These are phyloP conservation scores for Microtus ochrogaster DNA, from an alignment of 2,113 vertebrate genomes.

Conservation along the genomic window DNA sequence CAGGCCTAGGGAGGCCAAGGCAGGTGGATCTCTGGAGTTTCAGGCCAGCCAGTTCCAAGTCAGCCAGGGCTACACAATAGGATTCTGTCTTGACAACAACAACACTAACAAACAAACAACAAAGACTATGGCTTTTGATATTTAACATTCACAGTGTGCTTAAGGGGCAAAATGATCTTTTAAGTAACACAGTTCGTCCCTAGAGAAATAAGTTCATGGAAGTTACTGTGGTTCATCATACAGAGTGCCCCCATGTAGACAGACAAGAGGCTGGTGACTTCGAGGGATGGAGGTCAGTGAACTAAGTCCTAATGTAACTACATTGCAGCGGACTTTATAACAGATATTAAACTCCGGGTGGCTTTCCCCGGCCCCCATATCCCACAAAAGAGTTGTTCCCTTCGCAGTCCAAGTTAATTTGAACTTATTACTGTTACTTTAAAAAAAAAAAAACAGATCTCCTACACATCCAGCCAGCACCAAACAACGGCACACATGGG, in stretches of 20 bases:
- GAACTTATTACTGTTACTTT: neutral
- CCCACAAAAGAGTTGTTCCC: neutral
- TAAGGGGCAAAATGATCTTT: neutral
- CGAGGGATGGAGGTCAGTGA: neutral
- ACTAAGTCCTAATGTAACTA: neutral
- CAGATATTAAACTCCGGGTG: neutral
- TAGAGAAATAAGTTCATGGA: neutral
- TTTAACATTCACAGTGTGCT: neutral
- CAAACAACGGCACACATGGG: slow-evolving; percentile 97
- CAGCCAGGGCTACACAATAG: neutral
- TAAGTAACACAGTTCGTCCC: neutral
- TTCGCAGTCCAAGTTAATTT: slow-evolving; percentile 57
- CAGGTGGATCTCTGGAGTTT: neutral
- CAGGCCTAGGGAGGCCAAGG: neutral
- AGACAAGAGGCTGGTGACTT: neutral
- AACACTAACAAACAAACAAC: neutral
- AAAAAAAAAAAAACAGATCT: slow-evolving; percentile 89
- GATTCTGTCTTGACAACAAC: neutral
- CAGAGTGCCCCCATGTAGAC: neutral
- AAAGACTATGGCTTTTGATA: neutral
- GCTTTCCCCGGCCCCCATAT: neutral
- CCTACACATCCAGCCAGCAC: slow-evolving; percentile 90
- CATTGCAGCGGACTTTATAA: neutral
- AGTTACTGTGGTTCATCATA: neutral
- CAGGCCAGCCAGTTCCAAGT: neutral